Percentiles rank a stretch among this genome's conserved stretches.
These are phyloP conservation scores for Urocyon cinereoargenteus DNA, from an alignment of 2,797 vertebrate genomes.

Conservation along the genomic window DNA sequence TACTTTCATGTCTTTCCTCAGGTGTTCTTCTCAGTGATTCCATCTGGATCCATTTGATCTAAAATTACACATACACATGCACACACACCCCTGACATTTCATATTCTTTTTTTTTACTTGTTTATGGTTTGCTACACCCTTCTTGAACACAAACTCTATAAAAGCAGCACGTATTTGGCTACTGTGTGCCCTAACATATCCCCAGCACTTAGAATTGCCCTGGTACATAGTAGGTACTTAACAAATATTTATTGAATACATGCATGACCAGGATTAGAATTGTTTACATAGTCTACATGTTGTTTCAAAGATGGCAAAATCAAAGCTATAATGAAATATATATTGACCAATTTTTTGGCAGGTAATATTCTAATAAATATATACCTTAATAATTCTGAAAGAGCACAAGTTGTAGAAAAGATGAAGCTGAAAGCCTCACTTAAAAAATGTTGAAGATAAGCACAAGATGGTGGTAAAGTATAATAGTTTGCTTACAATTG, in stretches of 20 bases:
- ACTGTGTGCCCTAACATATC: background rate
- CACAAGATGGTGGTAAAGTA: background rate
- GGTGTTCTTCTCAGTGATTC: background rate
- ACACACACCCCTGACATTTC: background rate
- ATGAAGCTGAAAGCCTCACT: background rate
- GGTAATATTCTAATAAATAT: background rate
- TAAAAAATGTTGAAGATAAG: background rate
- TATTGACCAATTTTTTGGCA: background rate
- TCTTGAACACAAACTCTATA: background rate
- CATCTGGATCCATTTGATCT: background rate
- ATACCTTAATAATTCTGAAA: background rate
- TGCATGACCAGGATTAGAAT: background rate
- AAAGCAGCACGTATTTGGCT: background rate
- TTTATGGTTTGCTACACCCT: background rate
- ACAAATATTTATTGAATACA: background rate
- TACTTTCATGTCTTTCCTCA: background rate
- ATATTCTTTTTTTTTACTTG: background rate
- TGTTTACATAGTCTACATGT: background rate
- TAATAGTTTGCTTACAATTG: background rate
- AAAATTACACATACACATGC: background rate
- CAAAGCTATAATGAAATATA: background rate
- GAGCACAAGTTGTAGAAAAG: background rate
- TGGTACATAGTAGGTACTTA: background rate
- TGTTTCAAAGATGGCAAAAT: constrained; percentile 8
- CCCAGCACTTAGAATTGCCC: background rate